Conservation (phyloP, 2,797 vertebrate genomes). For the Thripadectes ignobilis region DNA sequence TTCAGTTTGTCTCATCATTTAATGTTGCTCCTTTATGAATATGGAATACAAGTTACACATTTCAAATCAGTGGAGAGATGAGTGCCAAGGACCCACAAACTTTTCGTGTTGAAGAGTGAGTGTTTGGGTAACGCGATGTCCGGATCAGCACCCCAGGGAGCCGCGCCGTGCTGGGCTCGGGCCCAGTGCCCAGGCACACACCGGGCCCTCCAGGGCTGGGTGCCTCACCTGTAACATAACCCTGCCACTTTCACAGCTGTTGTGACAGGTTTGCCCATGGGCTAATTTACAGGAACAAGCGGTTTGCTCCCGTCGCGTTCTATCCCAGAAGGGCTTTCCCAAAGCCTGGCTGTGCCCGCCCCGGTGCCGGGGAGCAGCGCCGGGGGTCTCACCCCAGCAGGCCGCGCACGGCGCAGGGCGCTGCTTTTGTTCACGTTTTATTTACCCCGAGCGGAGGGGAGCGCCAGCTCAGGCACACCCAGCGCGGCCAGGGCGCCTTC, state of each 20-base stretch:
- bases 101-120: not conserved
- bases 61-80: not conserved
- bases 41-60: accelerated
- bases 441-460: too few relatives aligned
- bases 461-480: too few relatives aligned
- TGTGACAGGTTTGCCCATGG: accelerated
- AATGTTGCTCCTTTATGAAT: not conserved
- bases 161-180: accelerated
- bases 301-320: not conserved
- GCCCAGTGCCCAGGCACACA: accelerated
- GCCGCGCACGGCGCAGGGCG: accelerated
- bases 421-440: too few relatives aligned
- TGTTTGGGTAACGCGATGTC: not conserved
- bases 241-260: not conserved
- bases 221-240: not conserved
- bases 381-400: too few relatives aligned
- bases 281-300: not conserved
- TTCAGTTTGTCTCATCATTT: not conserved
- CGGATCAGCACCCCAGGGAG: not conserved
- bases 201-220: too few relatives aligned
- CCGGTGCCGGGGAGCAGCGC: accelerated
- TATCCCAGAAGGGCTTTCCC: not conserved
- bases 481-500: too few relatives aligned
- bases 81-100: not conserved
- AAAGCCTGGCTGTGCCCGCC: accelerated